Evolutionary conservation across 2,888 invertebrate species (phyloP).

Genomic region (Polydrusus cervinus): DNA sequence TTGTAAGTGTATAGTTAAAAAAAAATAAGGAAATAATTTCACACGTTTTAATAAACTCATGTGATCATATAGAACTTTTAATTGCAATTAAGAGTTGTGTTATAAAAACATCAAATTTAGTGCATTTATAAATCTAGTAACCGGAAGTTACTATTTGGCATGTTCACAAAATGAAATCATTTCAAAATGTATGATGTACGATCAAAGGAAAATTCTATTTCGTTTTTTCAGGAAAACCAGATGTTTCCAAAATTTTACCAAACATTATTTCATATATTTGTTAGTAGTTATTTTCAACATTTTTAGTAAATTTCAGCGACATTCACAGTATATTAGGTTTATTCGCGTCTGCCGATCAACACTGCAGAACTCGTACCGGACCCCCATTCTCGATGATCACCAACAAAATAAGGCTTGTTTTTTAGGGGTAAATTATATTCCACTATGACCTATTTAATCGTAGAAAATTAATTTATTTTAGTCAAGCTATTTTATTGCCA

Average conservation of each 20-base stretch:
- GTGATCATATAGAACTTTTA: constrained; percentile 35
- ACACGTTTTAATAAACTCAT: constrained; percentile 26
- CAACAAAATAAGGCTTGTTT: too few species aligned
- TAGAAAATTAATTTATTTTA: too few species aligned
- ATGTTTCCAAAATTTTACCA: not conserved
- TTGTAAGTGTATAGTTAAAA: constrained; percentile 19
- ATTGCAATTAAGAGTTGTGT: constrained; percentile 48
- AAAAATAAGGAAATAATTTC: constrained; percentile 28
- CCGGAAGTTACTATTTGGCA: constrained; percentile 42
- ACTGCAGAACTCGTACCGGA: not conserved
- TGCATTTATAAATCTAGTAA: constrained; percentile 32
- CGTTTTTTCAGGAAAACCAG: not conserved
- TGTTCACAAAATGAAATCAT: constrained; percentile 20
- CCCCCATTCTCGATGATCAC: not conserved
- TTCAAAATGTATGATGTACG: not conserved
- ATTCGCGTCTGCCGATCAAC: not conserved
- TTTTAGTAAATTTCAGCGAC: constrained; percentile 3
- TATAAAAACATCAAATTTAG: constrained; percentile 40
- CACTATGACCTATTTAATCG: too few species aligned
- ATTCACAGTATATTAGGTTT: constrained; percentile 4
- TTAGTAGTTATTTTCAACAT: constrained; percentile 15
- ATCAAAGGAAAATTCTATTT: not conserved
- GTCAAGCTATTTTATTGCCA: too few species aligned
- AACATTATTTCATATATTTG: constrained; percentile 2
- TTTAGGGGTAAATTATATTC: too few species aligned